phyloP scores from a whole-genome alignment of 2,888 invertebrate genomes.

The Molorchus minor region DNA sequence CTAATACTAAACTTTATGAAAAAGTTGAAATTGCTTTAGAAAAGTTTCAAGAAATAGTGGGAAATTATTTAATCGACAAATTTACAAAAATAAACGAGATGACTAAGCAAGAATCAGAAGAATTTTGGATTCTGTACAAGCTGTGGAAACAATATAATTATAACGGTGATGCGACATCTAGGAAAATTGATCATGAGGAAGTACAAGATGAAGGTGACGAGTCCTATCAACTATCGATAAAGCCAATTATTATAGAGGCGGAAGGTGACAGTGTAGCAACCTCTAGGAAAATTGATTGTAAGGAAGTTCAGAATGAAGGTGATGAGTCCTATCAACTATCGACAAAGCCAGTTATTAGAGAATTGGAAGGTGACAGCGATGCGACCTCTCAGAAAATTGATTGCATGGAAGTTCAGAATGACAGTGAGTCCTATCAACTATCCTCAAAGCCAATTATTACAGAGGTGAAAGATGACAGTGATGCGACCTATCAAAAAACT shows the following conservation, averaged over 20 bases:
- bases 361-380: too few relatives aligned
- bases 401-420: not conserved
- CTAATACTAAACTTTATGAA: not conserved
- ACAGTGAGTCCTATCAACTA: not conserved
- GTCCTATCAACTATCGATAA: not conserved
- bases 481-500: not conserved
- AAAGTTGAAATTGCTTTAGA: not conserved
- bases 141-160: not conserved
- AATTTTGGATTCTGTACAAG: not conserved
- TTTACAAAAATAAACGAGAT: not conserved
- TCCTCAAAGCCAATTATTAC: not conserved
- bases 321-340: not conserved
- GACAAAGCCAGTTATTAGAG: too few relatives aligned
- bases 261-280: not conserved
- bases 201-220: not conserved
- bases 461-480: too few relatives aligned
- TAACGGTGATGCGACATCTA: not conserved
- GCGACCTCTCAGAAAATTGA: not conserved
- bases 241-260: not conserved
- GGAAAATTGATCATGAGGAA: not conserved
- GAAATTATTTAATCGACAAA: not conserved
- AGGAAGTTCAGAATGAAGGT: not conserved
- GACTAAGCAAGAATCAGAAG: not conserved
- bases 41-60: not conserved
- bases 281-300: not conserved